Base-by-base conservation (phyloP, 2,113 vertebrate genomes). In the Ceratotherium simum region DNA sequence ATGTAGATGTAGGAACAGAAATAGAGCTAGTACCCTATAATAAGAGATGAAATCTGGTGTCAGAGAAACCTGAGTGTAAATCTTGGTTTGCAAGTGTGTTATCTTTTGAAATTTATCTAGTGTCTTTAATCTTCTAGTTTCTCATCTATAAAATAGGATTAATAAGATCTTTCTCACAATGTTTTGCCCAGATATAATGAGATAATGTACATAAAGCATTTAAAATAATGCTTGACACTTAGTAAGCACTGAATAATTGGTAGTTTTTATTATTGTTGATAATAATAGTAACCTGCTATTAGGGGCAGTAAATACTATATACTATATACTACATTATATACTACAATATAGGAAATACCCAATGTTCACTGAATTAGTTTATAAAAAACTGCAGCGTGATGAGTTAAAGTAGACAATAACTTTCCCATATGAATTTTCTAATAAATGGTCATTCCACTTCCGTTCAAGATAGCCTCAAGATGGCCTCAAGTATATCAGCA, bases 71-170 rank as follows among this genome's bases (percentile, higher is more conserved):
- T 92, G 36, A 42, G 5, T 60, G 90, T 70, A 76, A 90, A 70
- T 84, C 12, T n/a, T 85, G 56, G n/a, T 60, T 83, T 14, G n/a
- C 20, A 62, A 54, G 54, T 48, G 4, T 86, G 58, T 83, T 58
- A 8, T n/a, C 21, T 60, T 96, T 86, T 56, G 58, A 87, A 83
- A 82, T 82, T n/a, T 89, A 70, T 88, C 36, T 62, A 87, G 8
- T 42, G 1, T 70, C 70, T 87, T 83, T 89, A 73, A 65, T 51
- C 23, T 64, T 80, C 42, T 54, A 79, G 21, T 70, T 84, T 92
- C 42, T 83, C 4, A 83, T 92, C 51, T 78, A 62, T 69, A n/a
- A 95, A 95, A 83, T 78, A 21, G 18, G 36, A 92, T 79, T 85
- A 85, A 48, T 76, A 82, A 65, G 39, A 73, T 6, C 7, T 80